These are phyloP conservation scores for Sialis lutaria DNA, from an alignment of 2,888 invertebrate species.

Conservation along the genomic window DNA sequence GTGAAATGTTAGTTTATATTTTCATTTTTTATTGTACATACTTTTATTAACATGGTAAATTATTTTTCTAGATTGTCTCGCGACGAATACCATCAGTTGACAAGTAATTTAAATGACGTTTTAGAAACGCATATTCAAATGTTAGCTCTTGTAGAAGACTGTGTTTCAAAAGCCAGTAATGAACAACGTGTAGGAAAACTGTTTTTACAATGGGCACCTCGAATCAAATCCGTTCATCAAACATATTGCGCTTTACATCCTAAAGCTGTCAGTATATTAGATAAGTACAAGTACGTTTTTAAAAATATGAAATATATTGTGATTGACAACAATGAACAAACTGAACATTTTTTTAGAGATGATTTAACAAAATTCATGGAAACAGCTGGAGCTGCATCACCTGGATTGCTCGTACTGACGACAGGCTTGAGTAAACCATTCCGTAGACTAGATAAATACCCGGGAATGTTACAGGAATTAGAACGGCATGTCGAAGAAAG, in stretches of 20 bases:
- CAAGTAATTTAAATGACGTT: slow-evolving; percentile 79
- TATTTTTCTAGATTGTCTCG: slow-evolving; percentile 47
- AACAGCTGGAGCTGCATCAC: slow-evolving; percentile 64
- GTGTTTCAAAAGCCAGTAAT: slow-evolving; percentile 47
- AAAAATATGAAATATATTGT: neutral
- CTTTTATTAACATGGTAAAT: neutral
- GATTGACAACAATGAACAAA: neutral
- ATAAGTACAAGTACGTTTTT: slow-evolving; percentile 66
- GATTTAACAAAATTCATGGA: slow-evolving; percentile 78
- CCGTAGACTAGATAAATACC: slow-evolving; percentile 86
- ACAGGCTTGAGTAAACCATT: slow-evolving; percentile 91
- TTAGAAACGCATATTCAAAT: slow-evolving; percentile 72
- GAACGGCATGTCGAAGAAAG: slow-evolving; percentile 91
- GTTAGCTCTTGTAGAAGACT: slow-evolving; percentile 59
- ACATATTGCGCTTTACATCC: slow-evolving; percentile 89
- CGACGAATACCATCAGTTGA: slow-evolving; percentile 74
- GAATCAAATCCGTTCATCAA: slow-evolving; percentile 69
- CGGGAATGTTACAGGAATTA: slow-evolving; percentile 83
- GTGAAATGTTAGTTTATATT: slow-evolving; percentile 57
- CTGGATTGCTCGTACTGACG: slow-evolving; percentile 78
- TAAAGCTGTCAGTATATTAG: slow-evolving; percentile 80
- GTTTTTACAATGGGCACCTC: slow-evolving; percentile 70
- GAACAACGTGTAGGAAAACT: slow-evolving; percentile 83
- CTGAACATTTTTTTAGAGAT: slow-evolving; percentile 35
- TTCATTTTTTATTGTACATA: neutral